A percentile compares a stretch with the other conserved stretches of the same genome.
phyloP scores from a whole-genome alignment of 2,888 invertebrate species.

The Noctuana brunneofusca region DNA sequence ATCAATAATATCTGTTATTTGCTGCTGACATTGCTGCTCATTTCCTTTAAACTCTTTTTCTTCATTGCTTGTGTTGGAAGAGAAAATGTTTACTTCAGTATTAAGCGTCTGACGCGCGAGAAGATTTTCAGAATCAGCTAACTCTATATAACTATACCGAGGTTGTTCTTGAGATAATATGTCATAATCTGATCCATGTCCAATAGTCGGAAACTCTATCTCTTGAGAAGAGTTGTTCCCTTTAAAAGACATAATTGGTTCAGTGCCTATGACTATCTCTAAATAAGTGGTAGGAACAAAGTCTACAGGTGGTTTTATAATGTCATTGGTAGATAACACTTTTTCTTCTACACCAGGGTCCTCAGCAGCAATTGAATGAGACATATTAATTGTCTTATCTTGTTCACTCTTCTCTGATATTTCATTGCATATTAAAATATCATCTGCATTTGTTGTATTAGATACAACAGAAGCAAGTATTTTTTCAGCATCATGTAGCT shows the following conservation, averaged over 20 bases:
- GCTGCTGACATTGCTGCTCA: not conserved
- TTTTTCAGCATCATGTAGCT: conserved; percentile 29
- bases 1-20: not conserved
- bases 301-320: not conserved
- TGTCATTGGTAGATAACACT: not conserved
- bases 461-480: not conserved
- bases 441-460: not conserved
- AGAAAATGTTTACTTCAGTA: not conserved
- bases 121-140: conserved; percentile 53
- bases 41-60: not conserved
- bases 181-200: not conserved
- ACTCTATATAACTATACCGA: conserved; percentile 49
- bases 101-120: conserved; percentile 38
- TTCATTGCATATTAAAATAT: not conserved
- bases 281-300: conserved; percentile 21
- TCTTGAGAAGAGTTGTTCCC: not conserved
- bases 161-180: conserved; percentile 36
- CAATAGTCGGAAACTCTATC: not conserved
- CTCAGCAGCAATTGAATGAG: not conserved
- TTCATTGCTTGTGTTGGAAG: not conserved
- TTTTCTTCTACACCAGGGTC: not conserved
- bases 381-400: not conserved
- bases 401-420: not conserved
- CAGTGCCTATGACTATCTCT: conserved; percentile 24
- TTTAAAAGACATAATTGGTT: conserved; percentile 7